phyloP scores from a whole-genome alignment of 2,797 vertebrate genomes.

The Neopelma chrysocephalum region DNA sequence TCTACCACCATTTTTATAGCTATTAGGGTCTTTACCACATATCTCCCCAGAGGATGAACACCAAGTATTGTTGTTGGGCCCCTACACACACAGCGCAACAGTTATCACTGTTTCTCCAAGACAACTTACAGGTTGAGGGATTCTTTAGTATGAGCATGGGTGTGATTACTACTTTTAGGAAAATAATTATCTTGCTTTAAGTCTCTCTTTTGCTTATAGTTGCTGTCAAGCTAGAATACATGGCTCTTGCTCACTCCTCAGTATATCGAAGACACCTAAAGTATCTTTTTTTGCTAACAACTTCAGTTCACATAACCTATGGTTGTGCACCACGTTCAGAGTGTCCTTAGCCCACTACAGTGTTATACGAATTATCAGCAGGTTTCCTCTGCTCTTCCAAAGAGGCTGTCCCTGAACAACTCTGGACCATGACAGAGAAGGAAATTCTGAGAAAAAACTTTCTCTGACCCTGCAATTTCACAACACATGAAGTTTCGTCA shows the following conservation, averaged over 20 bases:
- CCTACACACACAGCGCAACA: fast-evolving
- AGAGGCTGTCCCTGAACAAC: not conserved
- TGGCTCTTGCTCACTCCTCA: fast-evolving
- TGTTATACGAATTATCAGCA: not conserved
- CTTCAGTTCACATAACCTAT: not conserved
- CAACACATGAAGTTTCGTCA: not conserved
- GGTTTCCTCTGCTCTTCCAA: not conserved
- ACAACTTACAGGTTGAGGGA: not conserved
- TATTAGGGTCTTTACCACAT: not conserved
- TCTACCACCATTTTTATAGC: not conserved
- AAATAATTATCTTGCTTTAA: not conserved
- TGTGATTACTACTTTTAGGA: not conserved
- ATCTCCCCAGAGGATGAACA: not conserved
- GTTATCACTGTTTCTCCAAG: not conserved
- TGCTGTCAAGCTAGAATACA: not conserved
- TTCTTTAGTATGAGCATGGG: not conserved
- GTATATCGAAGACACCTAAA: not conserved
- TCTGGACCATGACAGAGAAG: not conserved
- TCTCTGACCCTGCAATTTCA: not conserved
- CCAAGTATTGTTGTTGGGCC: not conserved
- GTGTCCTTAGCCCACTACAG: not conserved
- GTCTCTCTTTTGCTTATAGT: not conserved
- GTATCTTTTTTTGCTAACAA: not conserved
- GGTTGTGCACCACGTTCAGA: not conserved
- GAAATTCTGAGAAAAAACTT: not conserved